Conservation (phyloP, 2,888 invertebrate species). For the Agrilus cyanescens region DNA sequence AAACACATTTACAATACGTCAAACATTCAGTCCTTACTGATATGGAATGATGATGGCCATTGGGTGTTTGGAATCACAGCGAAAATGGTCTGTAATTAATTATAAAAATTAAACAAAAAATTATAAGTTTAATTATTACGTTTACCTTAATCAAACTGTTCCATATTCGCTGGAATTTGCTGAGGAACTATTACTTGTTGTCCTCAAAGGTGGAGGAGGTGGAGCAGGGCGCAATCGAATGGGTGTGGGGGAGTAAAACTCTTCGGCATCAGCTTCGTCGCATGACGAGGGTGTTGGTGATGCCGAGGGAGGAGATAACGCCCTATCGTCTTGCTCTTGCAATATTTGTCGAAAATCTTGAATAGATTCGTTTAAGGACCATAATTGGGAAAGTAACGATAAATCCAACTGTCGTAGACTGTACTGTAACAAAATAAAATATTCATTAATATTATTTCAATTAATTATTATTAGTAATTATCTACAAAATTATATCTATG, state of each 20-base stretch:
- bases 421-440: constrained; percentile 50
- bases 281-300: constrained; percentile 42
- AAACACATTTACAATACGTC: too few relatives aligned
- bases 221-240: constrained; percentile 34
- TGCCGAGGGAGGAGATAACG: constrained; percentile 42
- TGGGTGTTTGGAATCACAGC: too few relatives aligned
- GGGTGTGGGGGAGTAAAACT: constrained; percentile 27
- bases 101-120: too few relatives aligned
- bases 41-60: too few relatives aligned
- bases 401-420: constrained; percentile 81
- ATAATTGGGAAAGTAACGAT: constrained; percentile 78
- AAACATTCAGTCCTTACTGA: too few relatives aligned
- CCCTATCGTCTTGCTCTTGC: constrained; percentile 39
- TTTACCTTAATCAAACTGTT: constrained; percentile 9
- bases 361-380: constrained; percentile 86
- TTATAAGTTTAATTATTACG: too few relatives aligned
- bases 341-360: constrained; percentile 71
- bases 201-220: constrained; percentile 36
- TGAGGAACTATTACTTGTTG: constrained; percentile 26
- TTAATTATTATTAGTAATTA: too few relatives aligned
- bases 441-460: too few relatives aligned
- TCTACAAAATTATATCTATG: too few relatives aligned
- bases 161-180: constrained; percentile 26
- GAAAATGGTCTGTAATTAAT: too few relatives aligned
- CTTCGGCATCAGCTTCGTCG: constrained; percentile 29